Base-by-base conservation (phyloP, 2,113 vertebrate species). In the Ictidomys tridecemlineatus region DNA sequence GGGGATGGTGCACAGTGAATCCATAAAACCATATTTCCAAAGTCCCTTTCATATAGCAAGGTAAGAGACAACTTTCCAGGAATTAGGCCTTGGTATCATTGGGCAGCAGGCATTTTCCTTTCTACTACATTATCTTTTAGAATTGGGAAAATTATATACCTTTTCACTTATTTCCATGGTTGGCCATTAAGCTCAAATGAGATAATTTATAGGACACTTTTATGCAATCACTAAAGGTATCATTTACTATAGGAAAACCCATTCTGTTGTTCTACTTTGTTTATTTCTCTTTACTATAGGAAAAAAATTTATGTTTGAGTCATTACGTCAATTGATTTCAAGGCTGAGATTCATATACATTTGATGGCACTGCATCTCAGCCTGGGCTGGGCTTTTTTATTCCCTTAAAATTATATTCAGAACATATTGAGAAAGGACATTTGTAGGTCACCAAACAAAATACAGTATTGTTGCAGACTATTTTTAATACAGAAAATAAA, bases 281-380 rank as follows among this genome's bases (percentile, higher is more conserved):
- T 6, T 84, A 79, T 88, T 93, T 88, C 39, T 94, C 24, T 85
- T 77, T 78, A 56, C 63, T 76, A 37, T 30, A n/a, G 91, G 58
- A 74, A 70, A 45, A 78, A 24, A 56, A 51, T 69, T 88, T 88
- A 45, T 82, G 48, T 39, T 89, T 85, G 74, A 22, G 30, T 34
- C 37, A 92, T 92, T 85, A 78, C 6, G 18, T 89, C 32, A 89
- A 97, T 72, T 97, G 2, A 93, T 85, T 89, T 83, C 8, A 93
- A 12, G 91, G 20, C 34, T 89, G 0, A 93, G 67, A 91, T 93
- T 95, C 61, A 85, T 89, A 56, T 26, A 82, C 8, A 4, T 72
- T 94, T 91, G 78, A 63, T 39, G 51, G 24, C 32, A 42, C 9
- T 32, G 42, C 39, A 3, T 9, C 73, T 96, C 72, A 77, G 32